Evolutionary conservation across 2,888 invertebrate genomes (phyloP).

Genomic region (Trypoxylon attenuatum): DNA sequence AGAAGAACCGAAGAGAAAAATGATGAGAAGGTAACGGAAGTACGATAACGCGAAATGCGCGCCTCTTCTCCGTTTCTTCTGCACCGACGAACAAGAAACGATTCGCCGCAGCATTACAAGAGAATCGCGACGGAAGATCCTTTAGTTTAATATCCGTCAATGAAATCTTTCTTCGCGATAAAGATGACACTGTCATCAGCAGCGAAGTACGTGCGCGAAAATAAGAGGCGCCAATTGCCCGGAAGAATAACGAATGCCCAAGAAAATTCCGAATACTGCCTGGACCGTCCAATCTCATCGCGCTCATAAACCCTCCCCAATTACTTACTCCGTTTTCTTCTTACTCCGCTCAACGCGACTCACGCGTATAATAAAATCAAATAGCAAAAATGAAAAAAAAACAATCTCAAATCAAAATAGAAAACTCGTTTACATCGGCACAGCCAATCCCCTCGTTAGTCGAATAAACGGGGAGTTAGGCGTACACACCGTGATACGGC

Average conservation of each 20-base stretch:
- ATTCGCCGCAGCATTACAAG: slow-evolving; percentile 34
- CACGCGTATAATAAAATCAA: slow-evolving; percentile 25
- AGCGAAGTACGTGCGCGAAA: no score
- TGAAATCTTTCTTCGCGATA: slow-evolving; percentile 19
- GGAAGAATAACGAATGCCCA: no score
- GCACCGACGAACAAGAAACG: slow-evolving; percentile 41
- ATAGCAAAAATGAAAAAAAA: no score
- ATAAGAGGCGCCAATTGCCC: no score
- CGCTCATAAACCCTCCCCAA: no score
- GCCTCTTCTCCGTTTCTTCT: slow-evolving; percentile 39
- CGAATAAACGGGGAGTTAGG: slow-evolving; percentile 34
- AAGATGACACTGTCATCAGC: slow-evolving; percentile 15
- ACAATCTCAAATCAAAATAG: slow-evolving; percentile 15
- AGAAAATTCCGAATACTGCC: no score
- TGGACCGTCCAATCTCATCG: no score
- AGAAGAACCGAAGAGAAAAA: neutral
- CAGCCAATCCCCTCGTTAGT: slow-evolving; percentile 27
- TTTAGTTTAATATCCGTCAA: slow-evolving; percentile 39
- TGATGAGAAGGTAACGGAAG: slow-evolving; percentile 17
- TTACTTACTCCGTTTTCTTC: slow-evolving; percentile 7
- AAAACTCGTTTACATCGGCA: neutral
- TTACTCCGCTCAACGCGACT: slow-evolving; percentile 1
- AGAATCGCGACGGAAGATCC: slow-evolving; percentile 6
- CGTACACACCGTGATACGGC: neutral
- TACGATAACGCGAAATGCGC: slow-evolving; percentile 34